Conservation (phyloP, 2,888 invertebrate genomes). For the Eupithecia centaureata region DNA sequence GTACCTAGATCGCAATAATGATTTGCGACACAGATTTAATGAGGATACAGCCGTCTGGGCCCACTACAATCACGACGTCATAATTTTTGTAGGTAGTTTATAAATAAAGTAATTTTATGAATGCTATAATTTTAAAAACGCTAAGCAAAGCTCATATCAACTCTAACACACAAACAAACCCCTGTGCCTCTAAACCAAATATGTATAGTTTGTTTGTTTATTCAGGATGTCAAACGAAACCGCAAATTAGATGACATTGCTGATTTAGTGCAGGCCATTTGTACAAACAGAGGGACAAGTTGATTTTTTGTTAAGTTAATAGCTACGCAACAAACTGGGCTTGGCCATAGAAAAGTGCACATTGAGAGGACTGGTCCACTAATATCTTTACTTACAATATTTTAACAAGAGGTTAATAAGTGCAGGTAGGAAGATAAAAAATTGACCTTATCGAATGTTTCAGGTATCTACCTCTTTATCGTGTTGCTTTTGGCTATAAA, state of each 20-base stretch:
- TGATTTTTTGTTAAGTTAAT: neutral
- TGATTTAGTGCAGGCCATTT: conserved; percentile 14
- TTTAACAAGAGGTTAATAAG: no score
- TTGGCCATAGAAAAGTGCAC: neutral
- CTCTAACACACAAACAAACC: conserved; percentile 16
- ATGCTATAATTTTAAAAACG: no score
- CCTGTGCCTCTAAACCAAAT: conserved; percentile 5
- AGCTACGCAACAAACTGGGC: neutral
- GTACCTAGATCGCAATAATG: no score
- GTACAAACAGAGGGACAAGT: neutral
- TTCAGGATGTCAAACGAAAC: conserved; percentile 45
- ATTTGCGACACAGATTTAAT: no score
- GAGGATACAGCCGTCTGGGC: no score
- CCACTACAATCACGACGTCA: neutral
- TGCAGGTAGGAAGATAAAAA: no score
- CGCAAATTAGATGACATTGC: conserved; percentile 41
- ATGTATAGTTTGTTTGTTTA: conserved; percentile 45
- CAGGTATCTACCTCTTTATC: no score
- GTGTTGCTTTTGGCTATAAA: no score
- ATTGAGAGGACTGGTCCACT: neutral
- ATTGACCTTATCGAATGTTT: no score
- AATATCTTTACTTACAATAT: no score
- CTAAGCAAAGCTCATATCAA: conserved; percentile 9
- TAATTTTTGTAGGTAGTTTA: neutral
- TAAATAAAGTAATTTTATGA: neutral